phyloP scores from a whole-genome alignment of 2,888 invertebrate species.

The Anorthoa munda region DNA sequence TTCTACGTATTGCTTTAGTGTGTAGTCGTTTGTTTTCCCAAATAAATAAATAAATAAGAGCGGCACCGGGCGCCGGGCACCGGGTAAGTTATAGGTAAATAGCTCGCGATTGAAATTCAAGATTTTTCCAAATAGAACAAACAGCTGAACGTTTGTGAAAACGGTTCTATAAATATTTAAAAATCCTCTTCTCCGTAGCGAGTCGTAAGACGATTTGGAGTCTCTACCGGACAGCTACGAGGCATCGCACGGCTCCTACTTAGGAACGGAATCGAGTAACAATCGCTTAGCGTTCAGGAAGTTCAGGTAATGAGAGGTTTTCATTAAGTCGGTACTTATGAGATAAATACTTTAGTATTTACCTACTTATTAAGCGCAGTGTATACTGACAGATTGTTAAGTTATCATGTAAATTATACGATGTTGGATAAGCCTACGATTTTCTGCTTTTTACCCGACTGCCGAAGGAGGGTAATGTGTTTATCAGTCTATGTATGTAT shows the following conservation, averaged over 20 bases:
- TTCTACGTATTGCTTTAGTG: too few relatives aligned
- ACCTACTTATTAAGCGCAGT: not conserved
- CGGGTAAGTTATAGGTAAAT: slow-evolving; percentile 48
- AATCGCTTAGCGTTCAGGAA: slow-evolving; percentile 38
- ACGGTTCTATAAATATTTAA: slow-evolving; percentile 78
- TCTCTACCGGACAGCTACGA: slow-evolving; percentile 51
- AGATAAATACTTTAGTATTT: not conserved
- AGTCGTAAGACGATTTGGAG: slow-evolving; percentile 72
- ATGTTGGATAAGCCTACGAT: not conserved
- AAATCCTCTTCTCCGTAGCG: slow-evolving; percentile 66
- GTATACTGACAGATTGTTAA: not conserved
- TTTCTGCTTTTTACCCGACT: too few relatives aligned
- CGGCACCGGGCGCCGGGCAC: not conserved
- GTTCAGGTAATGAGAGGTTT: slow-evolving; percentile 30
- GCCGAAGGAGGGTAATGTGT: too few relatives aligned
- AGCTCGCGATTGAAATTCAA: slow-evolving; percentile 58
- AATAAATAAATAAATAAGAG: too few relatives aligned
- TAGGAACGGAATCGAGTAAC: slow-evolving; percentile 29
- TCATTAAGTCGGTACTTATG: slow-evolving; percentile 15
- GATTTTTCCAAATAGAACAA: slow-evolving; percentile 72
- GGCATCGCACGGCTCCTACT: slow-evolving; percentile 21
- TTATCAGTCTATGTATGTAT: too few relatives aligned
- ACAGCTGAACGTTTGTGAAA: slow-evolving; percentile 72
- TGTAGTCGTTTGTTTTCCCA: too few relatives aligned
- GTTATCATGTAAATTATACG: not conserved